Evolutionary conservation across 2,113 vertebrate species (phyloP).

Genomic region (Columbina picui): DNA sequence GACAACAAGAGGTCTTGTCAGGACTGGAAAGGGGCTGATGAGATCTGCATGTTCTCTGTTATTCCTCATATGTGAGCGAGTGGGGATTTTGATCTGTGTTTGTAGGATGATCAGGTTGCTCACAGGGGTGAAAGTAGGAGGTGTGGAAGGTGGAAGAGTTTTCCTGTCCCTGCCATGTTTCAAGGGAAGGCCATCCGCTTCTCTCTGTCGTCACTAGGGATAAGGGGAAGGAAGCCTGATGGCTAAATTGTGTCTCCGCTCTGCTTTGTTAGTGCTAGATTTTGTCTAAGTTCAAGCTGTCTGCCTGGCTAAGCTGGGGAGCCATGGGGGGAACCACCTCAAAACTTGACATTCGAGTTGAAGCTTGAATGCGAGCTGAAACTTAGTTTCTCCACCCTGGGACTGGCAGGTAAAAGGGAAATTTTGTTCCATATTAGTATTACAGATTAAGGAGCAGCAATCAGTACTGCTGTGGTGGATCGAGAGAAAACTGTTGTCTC

Average conservation of each 20-base stretch:
- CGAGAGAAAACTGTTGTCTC: background rate
- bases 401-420: background rate
- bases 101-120: background rate
- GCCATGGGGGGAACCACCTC: background rate
- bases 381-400: background rate
- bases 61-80: background rate
- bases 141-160: background rate
- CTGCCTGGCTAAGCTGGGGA: background rate
- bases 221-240: background rate
- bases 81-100: background rate
- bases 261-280: background rate
- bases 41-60: background rate
- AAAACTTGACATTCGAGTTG: background rate
- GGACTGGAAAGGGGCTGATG: background rate
- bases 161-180: background rate
- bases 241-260: background rate
- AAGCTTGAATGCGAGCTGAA: background rate
- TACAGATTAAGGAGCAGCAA: background rate
- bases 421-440: background rate
- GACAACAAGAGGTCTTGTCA: background rate
- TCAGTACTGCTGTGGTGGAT: background rate
- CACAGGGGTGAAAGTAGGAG: background rate
- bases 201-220: background rate
- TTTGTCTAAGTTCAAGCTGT: background rate
- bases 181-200: background rate